These are phyloP conservation scores for Drosophila willistoni DNA, from an alignment of 1,140 invertebrate genomes.

Conservation along the genomic window DNA sequence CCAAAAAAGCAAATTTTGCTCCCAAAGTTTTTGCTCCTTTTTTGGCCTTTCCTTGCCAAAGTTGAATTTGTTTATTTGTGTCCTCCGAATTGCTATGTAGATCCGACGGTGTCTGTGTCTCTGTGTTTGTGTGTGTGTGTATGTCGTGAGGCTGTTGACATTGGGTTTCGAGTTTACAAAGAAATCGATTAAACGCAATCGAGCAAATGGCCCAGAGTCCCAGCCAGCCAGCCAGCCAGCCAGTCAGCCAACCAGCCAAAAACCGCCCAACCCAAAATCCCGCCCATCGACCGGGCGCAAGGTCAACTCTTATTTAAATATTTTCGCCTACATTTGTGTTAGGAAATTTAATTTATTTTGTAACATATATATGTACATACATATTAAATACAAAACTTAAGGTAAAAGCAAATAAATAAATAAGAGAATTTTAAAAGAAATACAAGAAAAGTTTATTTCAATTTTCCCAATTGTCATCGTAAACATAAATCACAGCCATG, in stretches of 20 bases:
- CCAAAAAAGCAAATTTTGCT: conserved; percentile 43
- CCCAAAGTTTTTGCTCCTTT: conserved; percentile 38
- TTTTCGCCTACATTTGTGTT: conserved; percentile 35
- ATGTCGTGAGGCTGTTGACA: conserved; percentile 59
- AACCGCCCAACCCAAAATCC: conserved; percentile 22
- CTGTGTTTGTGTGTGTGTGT: conserved; percentile 26
- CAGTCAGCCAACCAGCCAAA: conserved; percentile 8
- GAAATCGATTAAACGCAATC: conserved; percentile 68
- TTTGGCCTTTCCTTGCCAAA: conserved; percentile 26
- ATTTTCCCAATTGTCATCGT: conserved; percentile 50
- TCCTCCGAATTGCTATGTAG: conserved; percentile 7
- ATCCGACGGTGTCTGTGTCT: conserved; percentile 20
- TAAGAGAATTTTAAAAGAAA: conserved; percentile 27
- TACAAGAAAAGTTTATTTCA: conserved; percentile 18
- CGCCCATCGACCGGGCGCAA: conserved; percentile 32
- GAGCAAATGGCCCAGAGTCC: conserved; percentile 58
- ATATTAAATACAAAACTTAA: conserved; percentile 30
- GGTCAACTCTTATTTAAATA: conserved; percentile 58
- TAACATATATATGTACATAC: conserved; percentile 8
- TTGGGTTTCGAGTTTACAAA: conserved; percentile 66
- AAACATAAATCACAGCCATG: conserved; percentile 58
- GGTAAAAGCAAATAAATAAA: conserved; percentile 22
- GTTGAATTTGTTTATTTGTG: conserved; percentile 50
- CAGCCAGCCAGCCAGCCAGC: conserved; percentile 18
- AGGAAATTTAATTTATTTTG: conserved; percentile 37